Evolutionary conservation across 2,113 vertebrate species (phyloP).

Genomic region (Pelvicachromis taeniatus): DNA sequence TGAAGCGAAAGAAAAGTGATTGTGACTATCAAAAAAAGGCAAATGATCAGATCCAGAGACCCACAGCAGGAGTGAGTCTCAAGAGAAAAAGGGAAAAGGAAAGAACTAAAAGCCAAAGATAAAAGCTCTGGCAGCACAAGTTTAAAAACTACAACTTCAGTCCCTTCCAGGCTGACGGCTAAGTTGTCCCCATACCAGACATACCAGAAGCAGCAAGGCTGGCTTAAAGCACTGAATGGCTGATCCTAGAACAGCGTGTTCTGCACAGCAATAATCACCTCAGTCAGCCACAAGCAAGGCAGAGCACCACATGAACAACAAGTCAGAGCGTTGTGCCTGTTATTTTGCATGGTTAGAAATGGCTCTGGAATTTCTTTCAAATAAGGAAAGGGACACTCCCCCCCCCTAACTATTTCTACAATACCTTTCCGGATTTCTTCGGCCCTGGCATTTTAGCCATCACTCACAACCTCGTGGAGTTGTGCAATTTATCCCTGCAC

Average conservation of each 20-base stretch:
- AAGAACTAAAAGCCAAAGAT: background rate
- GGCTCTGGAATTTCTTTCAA: constrained; percentile 48
- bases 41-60: background rate
- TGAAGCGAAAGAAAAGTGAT: constrained; percentile 21
- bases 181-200: constrained; percentile 71
- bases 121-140: background rate
- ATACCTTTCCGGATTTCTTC: background rate
- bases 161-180: constrained; percentile 39
- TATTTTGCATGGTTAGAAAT: constrained; percentile 38
- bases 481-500: constrained; percentile 25
- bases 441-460: background rate
- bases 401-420: background rate
- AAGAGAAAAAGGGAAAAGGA: background rate
- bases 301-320: constrained; percentile 51
- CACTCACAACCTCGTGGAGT: constrained; percentile 21
- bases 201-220: constrained; percentile 69
- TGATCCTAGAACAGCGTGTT: constrained; percentile 64
- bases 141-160: constrained; percentile 35
- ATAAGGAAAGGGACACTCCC: background rate
- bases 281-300: constrained; percentile 52
- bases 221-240: constrained; percentile 55
- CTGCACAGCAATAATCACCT: constrained; percentile 58
- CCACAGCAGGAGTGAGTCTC: constrained; percentile 5
- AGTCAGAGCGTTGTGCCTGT: constrained; percentile 46
- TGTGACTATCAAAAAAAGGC: constrained; percentile 13